Conservation (phyloP, 2,888 invertebrate genomes). For the Drosophila peninsularis region DNA sequence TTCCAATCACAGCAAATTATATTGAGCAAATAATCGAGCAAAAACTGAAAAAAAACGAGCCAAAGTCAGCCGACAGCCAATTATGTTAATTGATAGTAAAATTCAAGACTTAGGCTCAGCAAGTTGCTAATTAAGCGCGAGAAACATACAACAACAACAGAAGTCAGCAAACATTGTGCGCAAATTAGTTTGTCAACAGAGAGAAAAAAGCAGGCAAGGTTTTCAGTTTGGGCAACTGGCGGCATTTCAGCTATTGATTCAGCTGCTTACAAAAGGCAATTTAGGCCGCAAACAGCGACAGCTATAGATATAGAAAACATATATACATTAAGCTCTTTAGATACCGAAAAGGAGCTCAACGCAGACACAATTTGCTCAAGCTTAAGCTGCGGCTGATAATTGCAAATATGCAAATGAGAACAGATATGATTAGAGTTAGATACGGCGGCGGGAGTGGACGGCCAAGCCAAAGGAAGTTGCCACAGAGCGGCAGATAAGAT, state of each 20-base stretch:
- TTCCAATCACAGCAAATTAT: slow-evolving; percentile 59
- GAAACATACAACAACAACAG: slow-evolving; percentile 15
- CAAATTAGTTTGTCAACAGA: slow-evolving; percentile 69
- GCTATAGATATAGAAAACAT: slow-evolving; percentile 16
- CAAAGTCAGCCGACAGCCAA: slow-evolving; percentile 48
- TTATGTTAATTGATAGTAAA: slow-evolving; percentile 76
- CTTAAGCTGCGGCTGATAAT: slow-evolving; percentile 50
- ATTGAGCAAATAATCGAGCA: slow-evolving; percentile 54
- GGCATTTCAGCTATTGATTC: slow-evolving; percentile 56
- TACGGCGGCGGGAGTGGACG: no score
- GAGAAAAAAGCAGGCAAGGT: slow-evolving; percentile 49
- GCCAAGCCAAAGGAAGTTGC: neutral
- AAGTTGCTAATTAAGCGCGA: slow-evolving; percentile 64
- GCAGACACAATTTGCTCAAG: slow-evolving; percentile 52
- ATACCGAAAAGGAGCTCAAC: slow-evolving; percentile 19
- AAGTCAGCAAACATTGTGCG: slow-evolving; percentile 19
- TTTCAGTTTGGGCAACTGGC: slow-evolving; percentile 39
- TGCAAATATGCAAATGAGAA: slow-evolving; percentile 54
- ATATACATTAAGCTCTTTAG: neutral
- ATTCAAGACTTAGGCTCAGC: slow-evolving; percentile 51
- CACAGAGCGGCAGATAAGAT: slow-evolving; percentile 15
- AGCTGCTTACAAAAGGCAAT: slow-evolving; percentile 45
- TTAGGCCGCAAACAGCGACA: slow-evolving; percentile 39
- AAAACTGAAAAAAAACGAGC: slow-evolving; percentile 13
- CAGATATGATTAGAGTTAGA: neutral